These are phyloP conservation scores for Lichenostomus cassidix DNA, from an alignment of 2,113 vertebrate species.

Conservation along the genomic window DNA sequence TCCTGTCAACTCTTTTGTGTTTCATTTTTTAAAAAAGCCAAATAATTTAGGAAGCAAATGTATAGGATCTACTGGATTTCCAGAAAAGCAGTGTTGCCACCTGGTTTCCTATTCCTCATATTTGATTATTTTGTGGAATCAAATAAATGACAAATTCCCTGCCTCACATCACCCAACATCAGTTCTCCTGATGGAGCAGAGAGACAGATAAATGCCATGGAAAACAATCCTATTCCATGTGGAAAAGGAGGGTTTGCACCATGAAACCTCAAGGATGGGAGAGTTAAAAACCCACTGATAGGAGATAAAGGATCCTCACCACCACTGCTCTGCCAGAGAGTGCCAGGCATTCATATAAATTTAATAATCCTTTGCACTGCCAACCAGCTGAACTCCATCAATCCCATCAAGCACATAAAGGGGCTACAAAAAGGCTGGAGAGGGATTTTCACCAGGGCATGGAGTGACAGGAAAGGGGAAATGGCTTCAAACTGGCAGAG, in stretches of 20 bases:
- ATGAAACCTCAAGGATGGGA: background rate
- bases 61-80: accelerated
- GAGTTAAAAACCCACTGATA: background rate
- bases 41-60: background rate
- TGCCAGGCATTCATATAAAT: background rate
- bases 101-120: background rate
- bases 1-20: background rate
- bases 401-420: background rate
- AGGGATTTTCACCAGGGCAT: background rate
- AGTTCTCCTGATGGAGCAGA: background rate
- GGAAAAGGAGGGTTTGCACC: background rate
- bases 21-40: background rate
- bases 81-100: background rate
- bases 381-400: background rate
- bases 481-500: background rate
- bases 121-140: background rate
- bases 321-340: background rate
- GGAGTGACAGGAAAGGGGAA: background rate
- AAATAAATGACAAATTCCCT: background rate
- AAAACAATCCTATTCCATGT: background rate
- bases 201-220: background rate
- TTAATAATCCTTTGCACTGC: background rate
- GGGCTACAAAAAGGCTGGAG: background rate
- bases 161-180: background rate
- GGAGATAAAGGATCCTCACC: background rate